These are phyloP conservation scores for Sisyra terminalis DNA, from an alignment of 2,888 invertebrate genomes.

Conservation along the genomic window DNA sequence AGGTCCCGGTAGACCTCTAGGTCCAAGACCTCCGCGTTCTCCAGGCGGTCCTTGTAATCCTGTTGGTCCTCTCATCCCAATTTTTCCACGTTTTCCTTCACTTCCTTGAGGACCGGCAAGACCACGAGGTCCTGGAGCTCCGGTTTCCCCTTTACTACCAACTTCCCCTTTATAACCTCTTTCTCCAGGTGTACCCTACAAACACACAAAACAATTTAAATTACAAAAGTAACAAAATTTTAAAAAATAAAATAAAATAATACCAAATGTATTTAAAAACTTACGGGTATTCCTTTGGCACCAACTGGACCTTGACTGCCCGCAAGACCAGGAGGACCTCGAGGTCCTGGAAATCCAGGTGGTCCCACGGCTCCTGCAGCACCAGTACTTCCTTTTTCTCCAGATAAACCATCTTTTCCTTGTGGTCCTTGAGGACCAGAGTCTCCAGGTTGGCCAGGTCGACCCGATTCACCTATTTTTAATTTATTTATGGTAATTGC, in stretches of 20 bases:
- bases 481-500: no score
- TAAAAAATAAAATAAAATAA: conserved; percentile 2
- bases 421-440: conserved; percentile 53
- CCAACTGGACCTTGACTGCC: conserved; percentile 62
- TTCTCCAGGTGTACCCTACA: conserved; percentile 59
- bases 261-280: conserved; percentile 12
- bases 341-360: conserved; percentile 68
- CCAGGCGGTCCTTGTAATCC: conserved; percentile 57
- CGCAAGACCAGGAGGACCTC: conserved; percentile 57
- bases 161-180: conserved; percentile 64
- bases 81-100: conserved; percentile 68
- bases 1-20: conserved; percentile 52
- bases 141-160: conserved; percentile 61
- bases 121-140: conserved; percentile 56
- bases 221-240: conserved; percentile 4
- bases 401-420: conserved; percentile 67
- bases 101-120: conserved; percentile 55
- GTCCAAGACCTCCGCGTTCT: conserved; percentile 50
- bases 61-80: conserved; percentile 59
- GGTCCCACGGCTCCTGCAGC: conserved; percentile 52
- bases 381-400: conserved; percentile 67
- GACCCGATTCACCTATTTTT: conserved; percentile 63
- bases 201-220: conserved; percentile 5
- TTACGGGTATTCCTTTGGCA: conserved; percentile 55
- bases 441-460: conserved; percentile 62